Percentiles rank a stretch among this genome's conserved stretches.
These are phyloP conservation scores for Onthophagus sagittarius DNA, from an alignment of 2,888 invertebrate species.

Conservation along the genomic window DNA sequence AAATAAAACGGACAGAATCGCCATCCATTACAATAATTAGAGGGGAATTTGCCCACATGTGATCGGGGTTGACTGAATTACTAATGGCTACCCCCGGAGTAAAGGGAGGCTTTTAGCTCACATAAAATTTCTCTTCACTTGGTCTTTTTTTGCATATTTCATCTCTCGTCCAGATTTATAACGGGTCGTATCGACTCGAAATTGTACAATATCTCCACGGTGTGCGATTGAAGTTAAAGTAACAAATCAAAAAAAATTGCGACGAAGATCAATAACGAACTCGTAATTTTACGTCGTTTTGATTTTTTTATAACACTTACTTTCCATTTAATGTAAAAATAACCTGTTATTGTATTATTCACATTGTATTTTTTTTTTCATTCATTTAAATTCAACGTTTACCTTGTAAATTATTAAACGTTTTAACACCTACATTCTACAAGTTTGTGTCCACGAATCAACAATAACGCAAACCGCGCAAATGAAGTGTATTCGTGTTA, in stretches of 20 bases:
- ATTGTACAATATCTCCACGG: background rate
- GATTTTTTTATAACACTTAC: background rate
- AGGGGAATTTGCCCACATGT: constrained; percentile 43
- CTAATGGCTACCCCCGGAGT: constrained; percentile 38
- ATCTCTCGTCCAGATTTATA: constrained; percentile 29
- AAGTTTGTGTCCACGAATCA: background rate
- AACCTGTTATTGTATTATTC: background rate
- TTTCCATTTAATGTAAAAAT: background rate
- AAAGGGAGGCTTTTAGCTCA: constrained; percentile 38
- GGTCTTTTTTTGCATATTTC: constrained; percentile 30
- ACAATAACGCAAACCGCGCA: background rate
- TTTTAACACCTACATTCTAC: background rate
- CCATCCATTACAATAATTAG: constrained; percentile 46
- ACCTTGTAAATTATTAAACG: background rate
- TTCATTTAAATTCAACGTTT: background rate
- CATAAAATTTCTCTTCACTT: constrained; percentile 33
- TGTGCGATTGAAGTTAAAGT: background rate
- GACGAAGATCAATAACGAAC: background rate
- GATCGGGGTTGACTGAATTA: constrained; percentile 45
- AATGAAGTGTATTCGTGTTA: background rate
- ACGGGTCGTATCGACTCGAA: background rate
- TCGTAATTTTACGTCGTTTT: background rate
- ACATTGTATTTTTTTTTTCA: background rate
- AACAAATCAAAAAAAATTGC: background rate
- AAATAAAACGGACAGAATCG: constrained; percentile 44